Evolutionary conservation across 2,113 vertebrate species (phyloP), one percentile per base, ranked within the genome.

Genomic region (Plecotus auritus): DNA sequence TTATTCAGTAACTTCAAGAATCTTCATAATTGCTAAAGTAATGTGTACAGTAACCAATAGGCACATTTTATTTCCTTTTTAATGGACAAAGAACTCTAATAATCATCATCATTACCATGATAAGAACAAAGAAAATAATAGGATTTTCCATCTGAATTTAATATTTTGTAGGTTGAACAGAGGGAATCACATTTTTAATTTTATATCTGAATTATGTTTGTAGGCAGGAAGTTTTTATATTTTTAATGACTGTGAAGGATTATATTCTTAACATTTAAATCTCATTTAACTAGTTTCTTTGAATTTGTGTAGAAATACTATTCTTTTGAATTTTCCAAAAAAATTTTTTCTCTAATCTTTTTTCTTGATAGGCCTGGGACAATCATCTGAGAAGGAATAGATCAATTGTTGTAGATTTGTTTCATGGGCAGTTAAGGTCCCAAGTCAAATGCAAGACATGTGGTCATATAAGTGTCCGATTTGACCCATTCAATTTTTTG

Each of bases 391-490:
- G 99, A 85, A 99, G 99, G 97, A 99, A 99, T 98, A 99, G 99
- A 95, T 99, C 99, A 54, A 99, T 99, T 42, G 99, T 99, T 72
- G 99, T 99, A 80, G 99, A 99, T 96, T 98, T 99, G 97, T 99
- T 99, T 98, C 99, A 99, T 6, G 99, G 99, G 54, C 99, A 99
- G 98, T 99, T 99, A 93, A 99, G 99, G 97, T 99, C 99, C 66
- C 99, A 99, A 98, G 99, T 99, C 37, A 99, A 99, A 97, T 99
- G 99, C 96, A 99, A 99, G 98, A 99, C 99, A 17, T 99, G 99
- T 70, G 99, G 99, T 18, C 99, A 99, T 97, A 99, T 99, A 97
- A 99, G 99, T 84, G 99, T 99, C 74, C 99, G 99, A 93, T 99
- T 99, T 66, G 99, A 99, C 96, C 99, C 99, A 86, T 99, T 99